Evolutionary conservation across 2,113 vertebrate genomes (phyloP), one percentile per base, ranked within the genome.

Genomic region (Mustelus asterias): DNA sequence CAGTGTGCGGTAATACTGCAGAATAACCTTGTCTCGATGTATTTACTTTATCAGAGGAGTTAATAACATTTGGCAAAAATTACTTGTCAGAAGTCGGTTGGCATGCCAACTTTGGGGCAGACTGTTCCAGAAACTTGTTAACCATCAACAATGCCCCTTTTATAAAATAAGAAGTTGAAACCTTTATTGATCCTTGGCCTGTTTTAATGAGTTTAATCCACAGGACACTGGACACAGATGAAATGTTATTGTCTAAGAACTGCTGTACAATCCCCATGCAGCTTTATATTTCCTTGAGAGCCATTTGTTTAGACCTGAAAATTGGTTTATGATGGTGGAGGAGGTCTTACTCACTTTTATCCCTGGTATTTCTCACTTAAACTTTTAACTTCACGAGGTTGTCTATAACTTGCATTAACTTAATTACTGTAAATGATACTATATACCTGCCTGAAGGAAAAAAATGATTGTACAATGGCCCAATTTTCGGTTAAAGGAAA

Each of bases 101-200:
- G 6, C 90, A 93, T 63, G 33, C n/a, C 89, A 92, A 92, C 13
- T 72, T 72, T 29, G 4, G 44, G 26, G 70, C 24, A 48, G 13
- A 10, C 44, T 72, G 24, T 33, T 95, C 48, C 69, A 33, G 10
- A 95, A 72, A 95, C 94, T 26, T 33, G 29, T 72, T 24, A 76
- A 54, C 41, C 63, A 72, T 33, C 60, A 93, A 95, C 41, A 95
- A 72, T 70, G 67, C 9, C 14, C 69, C 69, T 24, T 41, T 94
- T 95, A 72, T 48, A 72, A 76, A 76, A 54, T 76, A 95, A 72
- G 24, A 72, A 54, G 94, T 41, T 48, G 72, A 95, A 72, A 72
- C 41, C 44, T 95, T 54, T 44, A 48, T 54, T 95, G 20, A 95
- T 2, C 44, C 26, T 54, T 95, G 94, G 29, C 69, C 41, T 14